Evolutionary conservation across 2,797 vertebrate genomes (phyloP).

Genomic region (Vultur gryphus): DNA sequence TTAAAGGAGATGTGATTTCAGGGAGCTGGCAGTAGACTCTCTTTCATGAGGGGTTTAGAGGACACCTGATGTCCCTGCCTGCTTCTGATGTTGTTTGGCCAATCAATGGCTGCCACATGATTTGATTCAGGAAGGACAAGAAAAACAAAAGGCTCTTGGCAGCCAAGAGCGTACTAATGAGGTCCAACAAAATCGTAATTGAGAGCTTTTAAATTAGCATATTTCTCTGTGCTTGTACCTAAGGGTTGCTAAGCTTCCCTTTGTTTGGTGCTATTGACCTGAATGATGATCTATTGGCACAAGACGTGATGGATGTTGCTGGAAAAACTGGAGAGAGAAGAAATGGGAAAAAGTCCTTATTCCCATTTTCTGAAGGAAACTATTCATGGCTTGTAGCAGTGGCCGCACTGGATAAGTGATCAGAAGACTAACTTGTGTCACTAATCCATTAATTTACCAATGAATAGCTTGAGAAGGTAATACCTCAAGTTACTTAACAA

Average conservation of each 20-base stretch:
- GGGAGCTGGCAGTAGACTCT: background rate
- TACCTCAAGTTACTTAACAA: background rate
- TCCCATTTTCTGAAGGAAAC: background rate
- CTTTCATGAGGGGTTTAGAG: background rate
- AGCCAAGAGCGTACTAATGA: constrained; percentile 56
- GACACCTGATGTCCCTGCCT: constrained; percentile 8
- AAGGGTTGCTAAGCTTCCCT: constrained; percentile 45
- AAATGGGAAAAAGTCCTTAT: background rate
- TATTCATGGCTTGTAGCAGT: background rate
- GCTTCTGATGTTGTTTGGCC: background rate
- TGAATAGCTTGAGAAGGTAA: background rate
- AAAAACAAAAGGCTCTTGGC: constrained; percentile 1
- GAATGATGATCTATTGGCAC: constrained; percentile 46
- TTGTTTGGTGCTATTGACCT: constrained; percentile 39
- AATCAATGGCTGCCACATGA: background rate
- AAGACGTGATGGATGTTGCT: background rate
- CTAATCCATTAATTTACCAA: background rate
- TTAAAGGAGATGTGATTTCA: background rate
- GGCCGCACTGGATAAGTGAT: background rate
- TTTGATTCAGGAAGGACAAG: constrained; percentile 18
- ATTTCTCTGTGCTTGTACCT: constrained; percentile 24
- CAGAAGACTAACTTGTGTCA: background rate
- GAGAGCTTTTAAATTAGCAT: constrained; percentile 50
- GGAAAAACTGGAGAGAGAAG: background rate
- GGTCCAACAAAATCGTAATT: constrained; percentile 49